These are phyloP conservation scores for Nicator chloris DNA, from an alignment of 2,113 vertebrate genomes.

Conservation along the genomic window DNA sequence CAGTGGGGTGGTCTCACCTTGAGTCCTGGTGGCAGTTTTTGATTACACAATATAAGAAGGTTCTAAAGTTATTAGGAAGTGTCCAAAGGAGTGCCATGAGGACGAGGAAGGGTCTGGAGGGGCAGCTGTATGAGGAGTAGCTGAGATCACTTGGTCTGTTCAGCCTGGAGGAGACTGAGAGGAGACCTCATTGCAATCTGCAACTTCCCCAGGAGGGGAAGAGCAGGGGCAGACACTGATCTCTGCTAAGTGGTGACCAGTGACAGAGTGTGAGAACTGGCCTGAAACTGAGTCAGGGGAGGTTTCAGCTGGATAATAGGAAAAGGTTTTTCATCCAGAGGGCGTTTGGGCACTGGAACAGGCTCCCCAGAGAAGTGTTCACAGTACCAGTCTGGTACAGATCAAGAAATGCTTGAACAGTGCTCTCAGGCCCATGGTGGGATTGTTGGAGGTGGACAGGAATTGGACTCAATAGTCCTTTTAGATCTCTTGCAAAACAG, in stretches of 20 bases:
- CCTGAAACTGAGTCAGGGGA: not conserved
- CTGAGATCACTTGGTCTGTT: not conserved
- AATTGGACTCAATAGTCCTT: not conserved
- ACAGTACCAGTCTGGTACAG: not conserved
- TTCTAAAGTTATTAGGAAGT: not conserved
- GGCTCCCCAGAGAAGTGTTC: not conserved
- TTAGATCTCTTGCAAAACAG: no score
- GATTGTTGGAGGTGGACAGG: no score
- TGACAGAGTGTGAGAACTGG: not conserved
- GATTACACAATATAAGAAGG: not conserved
- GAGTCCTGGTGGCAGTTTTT: not conserved
- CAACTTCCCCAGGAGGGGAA: not conserved
- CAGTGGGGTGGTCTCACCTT: accelerated
- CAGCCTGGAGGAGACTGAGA: not conserved
- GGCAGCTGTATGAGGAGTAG: not conserved
- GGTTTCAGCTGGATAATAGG: not conserved
- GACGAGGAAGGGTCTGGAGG: not conserved
- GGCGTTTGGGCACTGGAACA: not conserved
- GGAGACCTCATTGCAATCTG: accelerated
- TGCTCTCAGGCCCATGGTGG: not conserved
- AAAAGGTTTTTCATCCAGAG: not conserved
- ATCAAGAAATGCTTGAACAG: not conserved
- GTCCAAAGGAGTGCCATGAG: not conserved
- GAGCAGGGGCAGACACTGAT: not conserved
- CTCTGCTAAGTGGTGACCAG: not conserved